Evolutionary conservation across 1,140 invertebrate genomes (phyloP), one percentile per base, ranked within the genome.

Genomic region (Coelopa frigida): DNA sequence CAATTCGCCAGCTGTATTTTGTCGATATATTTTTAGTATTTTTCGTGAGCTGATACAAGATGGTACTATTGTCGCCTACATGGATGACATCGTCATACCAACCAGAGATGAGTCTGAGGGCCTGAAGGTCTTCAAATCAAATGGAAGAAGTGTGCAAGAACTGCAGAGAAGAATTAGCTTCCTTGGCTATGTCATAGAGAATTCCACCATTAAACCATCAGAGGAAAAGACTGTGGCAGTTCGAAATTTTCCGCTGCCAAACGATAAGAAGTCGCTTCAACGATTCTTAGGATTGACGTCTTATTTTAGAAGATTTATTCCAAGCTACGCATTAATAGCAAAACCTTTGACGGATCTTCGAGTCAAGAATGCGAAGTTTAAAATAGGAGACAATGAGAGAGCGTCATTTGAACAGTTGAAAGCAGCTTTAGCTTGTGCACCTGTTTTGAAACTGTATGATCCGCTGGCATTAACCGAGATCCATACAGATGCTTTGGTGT

Each of bases 1-100:
- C 50, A 40, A 48, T 32, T 59, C 68, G 0, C 62, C 72, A 0
- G 43, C 59, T 8, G 57, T 61, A 3, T 75, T 75, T 46, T 62
- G 71, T 44, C 36, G 59, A 27, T 53, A 70, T 8, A 72, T 75
- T 14, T 61, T 66, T 36, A 3, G 27, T 24, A 39, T 51, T 10
- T 14, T 54, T 2, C 4, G 31, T 20, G 42, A 46, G 4, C 18
- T 54, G 2, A 23, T 41, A 20, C 8, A 8, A 10, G 8, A 35
- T 27, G 27, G 32, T 29, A 18, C 40, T 18, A 15, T 45, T 11
- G 12, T 45, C 3, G 23, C 31, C 8, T 21, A 42, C 8, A 40
- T 38, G n/a, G 38, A 49, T 27, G 48, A 41, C 17, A 20, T 32
- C 14, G 40, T 50, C 12, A 27, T 50, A 5, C 40, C 38, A 20